Evolutionary conservation across 1,140 invertebrate genomes (phyloP), one percentile per base, ranked within the genome.

Genomic region (Drusus annulatus): DNA sequence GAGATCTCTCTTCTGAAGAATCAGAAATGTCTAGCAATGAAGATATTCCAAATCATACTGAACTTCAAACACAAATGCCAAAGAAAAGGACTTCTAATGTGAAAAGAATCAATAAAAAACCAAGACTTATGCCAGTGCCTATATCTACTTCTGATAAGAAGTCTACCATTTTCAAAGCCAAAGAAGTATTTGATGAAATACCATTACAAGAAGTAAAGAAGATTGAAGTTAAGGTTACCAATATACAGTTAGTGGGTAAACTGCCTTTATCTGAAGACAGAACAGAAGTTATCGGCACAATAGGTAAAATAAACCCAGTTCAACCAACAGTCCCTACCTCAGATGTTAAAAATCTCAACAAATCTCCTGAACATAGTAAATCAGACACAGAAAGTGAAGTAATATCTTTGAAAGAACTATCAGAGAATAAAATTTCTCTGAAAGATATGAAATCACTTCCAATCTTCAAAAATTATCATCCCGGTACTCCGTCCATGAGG

Each of bases 401-500:
- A 78, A 94, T 96, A 76, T 92, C 91, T 23, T 90, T 89, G 54
- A 91, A 93, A 86, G 91, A 95, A 87, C 87, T 97, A 36, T 88
- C 90, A 76, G 87, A 89, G 75, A 95, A 95, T 84, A 92, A 92
- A 86, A 89, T 97, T 76, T 92, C 93, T n/a, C 85, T 86, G 16
- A 91, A 92, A 90, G 95, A 98, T 88, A 93, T 96, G 87, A 93
- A 93, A 85, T 86, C 94, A 10, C 87, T 96, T 71, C 92, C 95
- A 58, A 93, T 97, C 17, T 98, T 96, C 84, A 96, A 95, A 87
- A 97, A 96, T 85, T 98, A 98, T 88, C 91, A 94, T 83, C 86
- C 92, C 28, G 97, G 97, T 16, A 91, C 94, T 58, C 94, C 95
- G 16, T 95, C 94, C 8, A 92, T 93, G 89, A 93, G 96, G 78